Evolutionary conservation across 2,888 invertebrate genomes (phyloP), one percentile per base, ranked within the genome.

Genomic region (Cerastis rubricosa): DNA sequence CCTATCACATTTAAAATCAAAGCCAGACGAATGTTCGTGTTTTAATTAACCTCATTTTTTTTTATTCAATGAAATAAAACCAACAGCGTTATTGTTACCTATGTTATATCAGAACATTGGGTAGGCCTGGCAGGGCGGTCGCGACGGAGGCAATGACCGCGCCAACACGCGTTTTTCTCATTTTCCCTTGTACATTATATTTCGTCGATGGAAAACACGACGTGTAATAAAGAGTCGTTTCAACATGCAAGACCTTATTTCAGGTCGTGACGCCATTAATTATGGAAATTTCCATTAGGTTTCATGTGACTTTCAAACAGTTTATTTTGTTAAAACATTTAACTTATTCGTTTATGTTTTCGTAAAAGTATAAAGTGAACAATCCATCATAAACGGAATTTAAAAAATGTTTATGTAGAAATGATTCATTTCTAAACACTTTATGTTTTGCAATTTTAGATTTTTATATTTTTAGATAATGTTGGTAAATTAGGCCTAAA

Each of bases 211-310:
- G 74, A 88, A 91, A 92, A 92, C 90, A 91, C 90, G 87, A 89
- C 83, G 90, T 88, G 87, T 89, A 89, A 90, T 91, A 92, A 80
- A 90, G 89, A 84, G 87, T 86, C 84, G 88, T 87, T 91, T 86
- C 59, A 85, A 91, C 94, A 94, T 94, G 94, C 93, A 89, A 93
- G 87, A 90, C 89, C 89, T 91, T 91, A 90, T 92, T 93, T 91
- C 85, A 90, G 89, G 90, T 90, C 88, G 87, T 84, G 85, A 87
- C 87, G 88, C 85, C 73, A 77, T 85, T 88, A 84, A 45, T 85
- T 75, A 61, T 76, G 80, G 65, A 69, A 86, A 74, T 73, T 84
- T 72, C 71, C 72, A 70, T 70, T 75, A 63, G 43, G 71, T 74
- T 81, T 63, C 63, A 71, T 76, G 82, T 68, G 67, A 40, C n/a